Conservation (phyloP, 2,888 invertebrate species). For the Drosophila monieri region DNA sequence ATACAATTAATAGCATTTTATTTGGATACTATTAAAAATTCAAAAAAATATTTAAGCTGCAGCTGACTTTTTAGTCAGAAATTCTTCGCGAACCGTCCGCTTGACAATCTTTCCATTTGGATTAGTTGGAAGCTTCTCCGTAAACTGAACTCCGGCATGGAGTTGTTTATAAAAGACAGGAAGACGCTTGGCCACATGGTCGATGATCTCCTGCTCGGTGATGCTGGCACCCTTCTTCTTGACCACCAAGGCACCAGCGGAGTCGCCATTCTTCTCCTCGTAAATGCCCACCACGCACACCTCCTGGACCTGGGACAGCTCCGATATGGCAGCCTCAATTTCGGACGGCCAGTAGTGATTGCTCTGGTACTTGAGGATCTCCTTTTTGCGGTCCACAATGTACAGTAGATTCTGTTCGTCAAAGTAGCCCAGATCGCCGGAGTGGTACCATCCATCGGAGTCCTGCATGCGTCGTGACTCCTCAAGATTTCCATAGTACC, state of each 20-base stretch:
- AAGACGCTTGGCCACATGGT: constrained; percentile 62
- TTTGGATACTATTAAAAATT: too few species aligned
- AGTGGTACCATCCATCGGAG: constrained; percentile 75
- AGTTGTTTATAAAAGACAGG: constrained; percentile 66
- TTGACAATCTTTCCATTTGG: too few species aligned
- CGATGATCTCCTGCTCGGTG: constrained; percentile 43
- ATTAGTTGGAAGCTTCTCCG: constrained; percentile 37
- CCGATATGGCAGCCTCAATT: constrained; percentile 72
- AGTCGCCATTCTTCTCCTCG: constrained; percentile 62
- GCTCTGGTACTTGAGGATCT: constrained; percentile 77
- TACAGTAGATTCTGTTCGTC: constrained; percentile 75
- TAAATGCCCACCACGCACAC: constrained; percentile 78
- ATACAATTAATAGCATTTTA: too few species aligned
- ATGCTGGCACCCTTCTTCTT: constrained; percentile 45
- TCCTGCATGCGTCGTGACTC: constrained; percentile 68
- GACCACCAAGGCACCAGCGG: constrained; percentile 77
- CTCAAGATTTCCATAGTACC: constrained; percentile 74
- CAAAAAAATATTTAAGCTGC: background rate
- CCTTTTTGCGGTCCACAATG: constrained; percentile 80
- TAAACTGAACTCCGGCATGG: constrained; percentile 74
- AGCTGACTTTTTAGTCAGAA: constrained; percentile 53
- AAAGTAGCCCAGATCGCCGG: constrained; percentile 82
- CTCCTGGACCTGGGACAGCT: constrained; percentile 66
- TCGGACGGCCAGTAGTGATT: constrained; percentile 78
- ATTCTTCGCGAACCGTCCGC: too few species aligned